Conservation (phyloP, 2,888 invertebrate genomes). For the Keiferia lycopersicella region DNA sequence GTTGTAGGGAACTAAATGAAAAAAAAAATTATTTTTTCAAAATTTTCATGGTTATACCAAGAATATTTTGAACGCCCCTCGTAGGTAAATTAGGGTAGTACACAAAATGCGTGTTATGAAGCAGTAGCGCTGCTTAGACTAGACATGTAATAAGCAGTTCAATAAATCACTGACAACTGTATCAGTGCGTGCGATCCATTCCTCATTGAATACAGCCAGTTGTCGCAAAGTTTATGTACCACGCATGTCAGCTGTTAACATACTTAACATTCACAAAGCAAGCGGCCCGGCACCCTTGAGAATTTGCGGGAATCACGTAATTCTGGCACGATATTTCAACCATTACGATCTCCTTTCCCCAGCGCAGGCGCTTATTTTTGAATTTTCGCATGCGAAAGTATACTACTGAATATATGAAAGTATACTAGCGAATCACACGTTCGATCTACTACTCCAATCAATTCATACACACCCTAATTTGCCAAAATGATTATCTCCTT, state of each 20-base stretch:
- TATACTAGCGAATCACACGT: too few species aligned
- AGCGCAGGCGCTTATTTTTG: neutral
- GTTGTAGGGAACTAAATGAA: too few species aligned
- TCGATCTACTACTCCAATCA: too few species aligned
- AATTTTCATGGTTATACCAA: too few species aligned
- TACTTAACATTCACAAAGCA: conserved; percentile 25
- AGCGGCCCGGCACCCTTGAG: conserved; percentile 18
- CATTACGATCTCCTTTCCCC: conserved; percentile 21
- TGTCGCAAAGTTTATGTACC: conserved; percentile 17
- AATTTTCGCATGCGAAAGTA: too few species aligned
- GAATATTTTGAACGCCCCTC: too few species aligned
- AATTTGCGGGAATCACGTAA: conserved; percentile 20
- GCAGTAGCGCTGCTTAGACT: neutral
- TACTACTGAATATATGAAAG: too few species aligned
- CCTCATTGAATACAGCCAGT: conserved; percentile 5
- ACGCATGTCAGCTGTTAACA: conserved; percentile 21
- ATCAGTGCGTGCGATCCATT: conserved; percentile 5
- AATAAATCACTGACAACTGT: neutral
- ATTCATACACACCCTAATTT: too few species aligned
- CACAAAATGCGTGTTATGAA: neutral
- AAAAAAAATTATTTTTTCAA: too few species aligned
- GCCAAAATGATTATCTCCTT: too few species aligned
- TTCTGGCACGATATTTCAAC: conserved; percentile 22
- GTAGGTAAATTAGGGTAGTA: too few species aligned
- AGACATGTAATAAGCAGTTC: neutral